Evolutionary conservation across 1,140 invertebrate species (phyloP).

Genomic region (Dendrolimus punctatus): DNA sequence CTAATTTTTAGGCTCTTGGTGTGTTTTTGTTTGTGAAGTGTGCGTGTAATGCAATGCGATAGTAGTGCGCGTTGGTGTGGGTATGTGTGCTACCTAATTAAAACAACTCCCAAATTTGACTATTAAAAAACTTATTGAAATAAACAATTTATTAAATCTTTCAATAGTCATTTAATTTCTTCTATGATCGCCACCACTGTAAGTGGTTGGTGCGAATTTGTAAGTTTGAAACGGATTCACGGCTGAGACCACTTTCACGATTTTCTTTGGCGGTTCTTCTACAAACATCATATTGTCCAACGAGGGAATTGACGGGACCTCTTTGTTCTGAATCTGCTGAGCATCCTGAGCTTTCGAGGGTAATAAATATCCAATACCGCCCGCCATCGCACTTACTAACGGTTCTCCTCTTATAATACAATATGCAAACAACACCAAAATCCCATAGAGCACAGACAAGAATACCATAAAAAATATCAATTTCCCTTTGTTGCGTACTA

Average conservation of each 20-base stretch:
- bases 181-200: slow-evolving; percentile 10
- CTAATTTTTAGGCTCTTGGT: no score
- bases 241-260: slow-evolving; percentile 47
- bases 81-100: no score
- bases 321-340: slow-evolving; percentile 4
- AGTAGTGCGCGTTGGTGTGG: no score
- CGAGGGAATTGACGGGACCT: slow-evolving; percentile 19
- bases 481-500: slow-evolving; percentile 31
- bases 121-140: no score
- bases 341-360: slow-evolving; percentile 19
- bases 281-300: slow-evolving; percentile 45
- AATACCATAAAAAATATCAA: slow-evolving; percentile 44
- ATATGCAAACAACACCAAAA: slow-evolving; percentile 43
- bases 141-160: no score
- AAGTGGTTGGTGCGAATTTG: slow-evolving; percentile 32
- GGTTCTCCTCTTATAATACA: slow-evolving; percentile 48
- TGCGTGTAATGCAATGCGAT: no score
- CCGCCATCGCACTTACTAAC: slow-evolving; percentile 22
- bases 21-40: no score
- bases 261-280: slow-evolving; percentile 46
- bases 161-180: slow-evolving; percentile 11
- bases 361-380: slow-evolving; percentile 10
- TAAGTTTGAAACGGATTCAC: slow-evolving; percentile 44
- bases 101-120: no score
- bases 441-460: slow-evolving; percentile 20